phyloP scores from a whole-genome alignment of 2,797 vertebrate species.

The Karalla daura region DNA sequence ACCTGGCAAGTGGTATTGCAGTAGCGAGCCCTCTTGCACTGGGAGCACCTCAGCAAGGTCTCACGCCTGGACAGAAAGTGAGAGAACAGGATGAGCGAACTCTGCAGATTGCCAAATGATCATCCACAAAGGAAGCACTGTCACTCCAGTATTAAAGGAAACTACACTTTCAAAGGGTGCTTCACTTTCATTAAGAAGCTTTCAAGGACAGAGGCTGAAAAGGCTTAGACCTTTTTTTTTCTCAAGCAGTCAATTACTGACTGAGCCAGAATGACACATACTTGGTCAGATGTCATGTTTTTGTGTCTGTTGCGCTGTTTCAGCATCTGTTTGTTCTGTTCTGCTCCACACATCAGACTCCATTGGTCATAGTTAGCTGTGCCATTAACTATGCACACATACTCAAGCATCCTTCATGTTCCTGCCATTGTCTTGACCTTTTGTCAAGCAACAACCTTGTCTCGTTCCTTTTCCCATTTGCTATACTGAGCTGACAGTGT shows the following conservation, averaged over 20 bases:
- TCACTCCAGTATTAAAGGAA: neutral
- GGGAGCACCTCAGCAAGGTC: conserved; percentile 90
- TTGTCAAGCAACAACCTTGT: conserved; percentile 13
- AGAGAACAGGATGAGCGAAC: conserved; percentile 21
- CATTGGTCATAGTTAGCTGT: neutral
- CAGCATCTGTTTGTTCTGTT: neutral
- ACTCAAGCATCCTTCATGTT: conserved; percentile 4
- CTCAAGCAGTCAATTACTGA: conserved; percentile 8
- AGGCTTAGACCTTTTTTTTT: neutral
- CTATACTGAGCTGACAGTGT: conserved; percentile 8
- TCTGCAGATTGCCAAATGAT: neutral
- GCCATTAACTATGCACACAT: neutral
- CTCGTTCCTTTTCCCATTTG: conserved; percentile 26
- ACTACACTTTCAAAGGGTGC: conserved; percentile 8
- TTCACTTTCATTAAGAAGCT: conserved; percentile 6
- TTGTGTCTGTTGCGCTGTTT: conserved; percentile 4
- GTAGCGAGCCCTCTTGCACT: conserved; percentile 92
- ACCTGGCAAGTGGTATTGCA: conserved; percentile 93
- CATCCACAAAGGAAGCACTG: neutral
- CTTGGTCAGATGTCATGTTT: conserved; percentile 17
- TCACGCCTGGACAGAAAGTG: conserved; percentile 81
- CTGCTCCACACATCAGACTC: neutral
- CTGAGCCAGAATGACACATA: conserved; percentile 1
- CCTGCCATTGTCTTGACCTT: conserved; percentile 40
- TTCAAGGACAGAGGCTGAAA: neutral